Evolutionary conservation across 2,113 vertebrate genomes (phyloP), one percentile per base, ranked within the genome.

Genomic region (Lethenteron camtschaticum): DNA sequence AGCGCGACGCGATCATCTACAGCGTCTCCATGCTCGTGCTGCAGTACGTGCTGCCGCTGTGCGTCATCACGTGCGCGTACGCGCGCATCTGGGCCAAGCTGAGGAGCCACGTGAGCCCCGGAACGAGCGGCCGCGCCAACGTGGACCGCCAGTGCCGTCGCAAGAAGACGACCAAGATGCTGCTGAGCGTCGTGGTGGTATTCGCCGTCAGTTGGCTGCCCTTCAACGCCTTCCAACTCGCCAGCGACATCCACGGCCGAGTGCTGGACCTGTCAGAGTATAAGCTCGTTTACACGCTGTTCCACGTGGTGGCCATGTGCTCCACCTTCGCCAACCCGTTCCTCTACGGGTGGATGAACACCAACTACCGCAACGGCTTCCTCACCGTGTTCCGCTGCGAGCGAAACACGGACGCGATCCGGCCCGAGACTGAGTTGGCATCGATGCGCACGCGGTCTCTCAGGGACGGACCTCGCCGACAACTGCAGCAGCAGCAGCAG

Each of bases 321-420:
- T 92, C 90, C 0, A 95, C 90, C 0, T 95, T 89, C 68, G 86
- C 84, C 75, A 96, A 96, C 72, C 90, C 90, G 9, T 81, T 96
- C 14, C 83, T 96, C 56, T 96, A 96, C 1, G 90, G 90, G 68
- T 95, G 90, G 90, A 90, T 96, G 90, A 96, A 96, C 76, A 87
- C 75, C 75, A 96, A 90, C 82, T 96, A 92, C 78, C 81, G 89
- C 73, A 81, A 79, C 4, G 89, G 87, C 11, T 96, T 96, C 76
- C 75, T 90, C 58, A 85, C 85, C 0, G 84, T 86, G 68, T 90
- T 85, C 72, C 81, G 80, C 71, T 92, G 87, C 1, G 80, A 84
- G 10, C 78, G 80, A 68, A 77, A 81, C 9, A 71, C 85, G 71
- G 80, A 82, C 10, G 78, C 78, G 20, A 80, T 86, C 73, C 83